Conservation (phyloP, 2,113 vertebrate genomes). For the Oceanodroma tethys region DNA sequence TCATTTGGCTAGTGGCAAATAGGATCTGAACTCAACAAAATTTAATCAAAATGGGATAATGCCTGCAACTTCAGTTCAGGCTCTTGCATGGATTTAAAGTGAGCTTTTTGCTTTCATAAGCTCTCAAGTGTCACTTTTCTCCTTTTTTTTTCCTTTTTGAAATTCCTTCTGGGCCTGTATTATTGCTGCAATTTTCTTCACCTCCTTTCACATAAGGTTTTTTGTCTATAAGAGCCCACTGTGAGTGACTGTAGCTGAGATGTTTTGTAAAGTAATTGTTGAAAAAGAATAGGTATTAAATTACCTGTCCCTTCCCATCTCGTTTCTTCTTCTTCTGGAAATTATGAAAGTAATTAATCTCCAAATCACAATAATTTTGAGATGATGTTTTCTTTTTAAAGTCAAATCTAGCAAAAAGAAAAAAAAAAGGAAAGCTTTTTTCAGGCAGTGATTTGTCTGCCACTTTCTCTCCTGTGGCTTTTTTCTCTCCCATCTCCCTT, state of each 20-base stretch:
- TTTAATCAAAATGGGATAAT: slow-evolving; percentile 39
- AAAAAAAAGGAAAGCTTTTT: neutral
- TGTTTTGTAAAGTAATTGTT: neutral
- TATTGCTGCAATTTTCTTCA: slow-evolving; percentile 11
- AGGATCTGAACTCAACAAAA: neutral
- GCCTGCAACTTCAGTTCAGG: neutral
- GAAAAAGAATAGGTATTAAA: neutral
- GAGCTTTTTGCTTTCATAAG: neutral
- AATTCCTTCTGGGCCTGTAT: neutral
- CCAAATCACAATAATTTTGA: neutral
- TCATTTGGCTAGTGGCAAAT: slow-evolving; percentile 40
- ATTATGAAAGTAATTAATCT: neutral
- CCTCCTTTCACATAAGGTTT: neutral
- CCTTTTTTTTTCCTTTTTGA: neutral
- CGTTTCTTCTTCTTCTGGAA: neutral
- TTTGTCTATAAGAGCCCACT: neutral
- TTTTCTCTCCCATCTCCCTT: neutral
- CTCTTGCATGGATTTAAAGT: neutral
- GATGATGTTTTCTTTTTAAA: neutral
- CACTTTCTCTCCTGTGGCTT: neutral
- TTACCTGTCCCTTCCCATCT: neutral
- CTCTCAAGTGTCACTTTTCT: neutral
- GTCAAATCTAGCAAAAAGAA: neutral
- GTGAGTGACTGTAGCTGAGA: neutral
- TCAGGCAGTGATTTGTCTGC: neutral